Conservation (phyloP, 2,888 invertebrate species). For the Drosophila paranaensis region DNA sequence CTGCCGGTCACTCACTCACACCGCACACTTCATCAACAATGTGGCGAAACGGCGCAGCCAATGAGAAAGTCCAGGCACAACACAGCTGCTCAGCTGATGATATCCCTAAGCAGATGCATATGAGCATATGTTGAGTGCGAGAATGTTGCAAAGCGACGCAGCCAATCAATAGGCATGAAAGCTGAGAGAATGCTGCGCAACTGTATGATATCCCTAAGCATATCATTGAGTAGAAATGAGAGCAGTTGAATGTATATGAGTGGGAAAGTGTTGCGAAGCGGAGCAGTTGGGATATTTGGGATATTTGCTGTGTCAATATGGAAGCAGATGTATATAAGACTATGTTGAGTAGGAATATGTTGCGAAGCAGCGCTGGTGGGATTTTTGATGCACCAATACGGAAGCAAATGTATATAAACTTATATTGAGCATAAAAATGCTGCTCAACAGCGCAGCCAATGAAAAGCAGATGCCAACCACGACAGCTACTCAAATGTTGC, state of each 20-base stretch:
- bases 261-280: too few species aligned
- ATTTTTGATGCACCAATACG: neutral
- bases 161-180: too few species aligned
- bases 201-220: neutral
- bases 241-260: too few species aligned
- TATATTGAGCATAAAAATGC: neutral
- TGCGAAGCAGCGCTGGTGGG: neutral
- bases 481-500: neutral
- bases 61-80: neutral
- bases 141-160: neutral
- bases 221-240: too few species aligned
- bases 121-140: too few species aligned
- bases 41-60: constrained; percentile 26
- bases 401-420: too few species aligned
- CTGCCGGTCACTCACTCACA: constrained; percentile 29
- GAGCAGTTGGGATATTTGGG: too few species aligned
- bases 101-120: neutral
- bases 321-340: neutral
- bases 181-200: neutral
- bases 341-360: neutral
- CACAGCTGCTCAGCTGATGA: neutral
- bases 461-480: neutral
- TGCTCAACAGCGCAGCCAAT: neutral
- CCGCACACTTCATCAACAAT: constrained; percentile 33
- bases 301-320: too few species aligned